Evolutionary conservation across 2,113 vertebrate genomes (phyloP).

Genomic region (Gymnogyps californianus): DNA sequence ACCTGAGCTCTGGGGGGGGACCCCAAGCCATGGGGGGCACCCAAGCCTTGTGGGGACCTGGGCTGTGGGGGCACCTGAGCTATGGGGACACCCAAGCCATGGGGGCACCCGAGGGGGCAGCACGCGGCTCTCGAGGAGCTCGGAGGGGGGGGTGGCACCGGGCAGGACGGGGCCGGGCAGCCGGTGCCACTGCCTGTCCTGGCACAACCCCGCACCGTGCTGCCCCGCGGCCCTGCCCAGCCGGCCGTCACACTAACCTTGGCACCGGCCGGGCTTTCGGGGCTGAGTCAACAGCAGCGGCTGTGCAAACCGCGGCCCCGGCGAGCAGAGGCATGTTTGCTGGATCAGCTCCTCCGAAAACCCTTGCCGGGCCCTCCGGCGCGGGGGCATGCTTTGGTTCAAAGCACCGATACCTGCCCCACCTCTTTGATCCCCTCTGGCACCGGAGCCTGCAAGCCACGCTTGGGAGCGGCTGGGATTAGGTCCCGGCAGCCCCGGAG

Average conservation of each 20-base stretch:
- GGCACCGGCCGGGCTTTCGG: not conserved
- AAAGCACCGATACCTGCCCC: not conserved
- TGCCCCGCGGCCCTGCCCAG: not conserved
- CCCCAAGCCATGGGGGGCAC: not conserved
- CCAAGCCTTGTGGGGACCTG: not conserved
- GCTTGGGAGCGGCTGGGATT: accelerated
- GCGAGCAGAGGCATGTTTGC: not conserved
- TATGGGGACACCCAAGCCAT: no score
- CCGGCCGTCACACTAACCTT: not conserved
- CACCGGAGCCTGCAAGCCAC: accelerated
- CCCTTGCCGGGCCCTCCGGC: not conserved
- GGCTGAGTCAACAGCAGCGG: not conserved
- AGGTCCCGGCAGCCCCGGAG: not conserved
- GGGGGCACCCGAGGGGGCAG: not conserved
- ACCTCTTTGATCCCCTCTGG: not conserved
- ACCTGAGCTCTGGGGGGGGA: not conserved
- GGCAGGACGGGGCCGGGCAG: not conserved
- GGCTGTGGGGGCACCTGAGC: not conserved
- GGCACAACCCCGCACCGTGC: not conserved
- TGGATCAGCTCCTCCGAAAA: not conserved
- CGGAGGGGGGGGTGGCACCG: not conserved
- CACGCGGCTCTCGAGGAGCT: not conserved
- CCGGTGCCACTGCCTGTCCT: not conserved
- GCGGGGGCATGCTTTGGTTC: not conserved
- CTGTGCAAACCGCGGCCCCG: not conserved